Conservation (phyloP, 2,797 vertebrate genomes). For the Coranthus polyacanthus region DNA sequence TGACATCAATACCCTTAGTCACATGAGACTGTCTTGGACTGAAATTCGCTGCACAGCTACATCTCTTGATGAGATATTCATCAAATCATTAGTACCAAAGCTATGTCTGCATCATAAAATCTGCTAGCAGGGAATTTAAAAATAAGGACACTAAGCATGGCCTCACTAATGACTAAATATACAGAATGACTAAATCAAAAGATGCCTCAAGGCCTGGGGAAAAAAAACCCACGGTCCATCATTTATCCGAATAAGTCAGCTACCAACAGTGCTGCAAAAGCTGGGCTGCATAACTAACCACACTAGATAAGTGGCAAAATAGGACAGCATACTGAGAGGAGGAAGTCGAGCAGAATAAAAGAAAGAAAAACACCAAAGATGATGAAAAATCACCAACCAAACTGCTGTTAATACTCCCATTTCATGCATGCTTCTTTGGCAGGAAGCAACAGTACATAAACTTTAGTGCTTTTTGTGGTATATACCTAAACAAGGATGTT, state of each 20-base stretch:
- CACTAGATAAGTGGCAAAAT: conserved; percentile 30
- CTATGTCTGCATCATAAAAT: neutral
- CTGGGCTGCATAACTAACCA: conserved; percentile 22
- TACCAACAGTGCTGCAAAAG: conserved; percentile 22
- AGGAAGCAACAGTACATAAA: conserved; percentile 12
- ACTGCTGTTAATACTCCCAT: conserved; percentile 25
- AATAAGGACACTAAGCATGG: neutral
- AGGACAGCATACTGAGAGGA: conserved; percentile 19
- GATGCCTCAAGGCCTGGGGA: neutral
- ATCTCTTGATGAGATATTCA: conserved; percentile 1
- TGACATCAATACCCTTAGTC: neutral
- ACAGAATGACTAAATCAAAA: conserved; percentile 2
- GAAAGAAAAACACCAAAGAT: conserved; percentile 1
- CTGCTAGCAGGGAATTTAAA: conserved; percentile 1
- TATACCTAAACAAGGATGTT: neutral
- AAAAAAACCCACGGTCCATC: neutral
- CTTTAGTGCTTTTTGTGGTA: neutral
- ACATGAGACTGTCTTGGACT: neutral
- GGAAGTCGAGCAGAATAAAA: conserved; percentile 24
- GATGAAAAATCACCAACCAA: neutral
- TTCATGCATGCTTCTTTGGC: conserved; percentile 22
- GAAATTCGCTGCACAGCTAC: neutral
- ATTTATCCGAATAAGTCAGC: conserved; percentile 35
- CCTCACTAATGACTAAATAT: conserved; percentile 5
- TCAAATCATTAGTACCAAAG: neutral